Evolutionary conservation across 1,140 invertebrate species (phyloP).

Genomic region (Leptinotarsa lineolata): DNA sequence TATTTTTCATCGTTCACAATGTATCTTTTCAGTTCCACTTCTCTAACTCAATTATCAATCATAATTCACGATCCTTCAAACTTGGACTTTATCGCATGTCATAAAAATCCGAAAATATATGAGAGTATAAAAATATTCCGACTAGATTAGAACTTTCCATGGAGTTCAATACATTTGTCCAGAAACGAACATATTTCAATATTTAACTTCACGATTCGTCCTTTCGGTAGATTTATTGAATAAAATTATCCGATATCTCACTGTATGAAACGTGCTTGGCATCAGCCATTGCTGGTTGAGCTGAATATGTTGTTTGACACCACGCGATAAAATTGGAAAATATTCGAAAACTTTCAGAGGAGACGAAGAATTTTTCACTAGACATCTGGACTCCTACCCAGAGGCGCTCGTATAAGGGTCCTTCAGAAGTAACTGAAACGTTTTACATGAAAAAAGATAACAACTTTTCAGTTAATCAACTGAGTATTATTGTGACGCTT

Average conservation of each 20-base stretch:
- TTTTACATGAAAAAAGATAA: too few relatives aligned
- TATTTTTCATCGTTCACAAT: too few relatives aligned
- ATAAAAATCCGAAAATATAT: too few relatives aligned
- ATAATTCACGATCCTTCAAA: too few relatives aligned
- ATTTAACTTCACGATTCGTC: constrained; percentile 14
- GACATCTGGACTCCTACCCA: constrained; percentile 9
- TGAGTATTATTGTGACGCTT: too few relatives aligned
- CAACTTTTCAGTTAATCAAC: too few relatives aligned
- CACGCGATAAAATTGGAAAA: constrained; percentile 38
- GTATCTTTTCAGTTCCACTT: too few relatives aligned
- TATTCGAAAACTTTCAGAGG: constrained; percentile 36
- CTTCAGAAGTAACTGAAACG: too few relatives aligned
- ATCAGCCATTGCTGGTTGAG: constrained; percentile 29
- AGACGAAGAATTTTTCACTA: constrained; percentile 32
- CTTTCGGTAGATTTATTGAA: constrained; percentile 21
- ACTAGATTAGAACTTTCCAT: not conserved
- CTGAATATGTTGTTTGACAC: constrained; percentile 39
- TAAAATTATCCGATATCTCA: constrained; percentile 28
- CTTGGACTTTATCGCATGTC: too few relatives aligned
- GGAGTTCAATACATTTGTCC: not conserved
- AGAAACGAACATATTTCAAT: not conserved
- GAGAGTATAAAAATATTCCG: not conserved
- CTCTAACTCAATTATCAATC: too few relatives aligned
- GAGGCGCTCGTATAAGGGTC: not conserved
- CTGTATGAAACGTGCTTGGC: constrained; percentile 31